Percentiles rank a stretch among this genome's conserved stretches.
These are phyloP conservation scores for Vespertilio murinus DNA, from an alignment of 2,797 vertebrate species.

Conservation along the genomic window DNA sequence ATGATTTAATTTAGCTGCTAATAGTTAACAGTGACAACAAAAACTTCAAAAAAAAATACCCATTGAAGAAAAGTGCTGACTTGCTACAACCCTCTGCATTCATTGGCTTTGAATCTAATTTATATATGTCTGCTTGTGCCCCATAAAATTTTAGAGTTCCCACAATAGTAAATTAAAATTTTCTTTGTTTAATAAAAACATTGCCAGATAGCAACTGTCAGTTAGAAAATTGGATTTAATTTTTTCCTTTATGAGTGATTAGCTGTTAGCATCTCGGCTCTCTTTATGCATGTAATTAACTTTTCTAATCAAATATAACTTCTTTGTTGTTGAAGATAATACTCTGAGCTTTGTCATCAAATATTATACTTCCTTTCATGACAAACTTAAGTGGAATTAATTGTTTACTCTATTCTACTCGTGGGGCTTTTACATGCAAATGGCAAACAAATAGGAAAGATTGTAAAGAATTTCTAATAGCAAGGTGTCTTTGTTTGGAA, in stretches of 20 bases:
- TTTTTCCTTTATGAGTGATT: conserved; percentile 89
- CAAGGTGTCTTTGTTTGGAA: conserved; percentile 15
- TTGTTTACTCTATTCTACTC: background rate
- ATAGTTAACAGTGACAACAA: conserved; percentile 41
- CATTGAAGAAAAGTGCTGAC: conserved; percentile 60
- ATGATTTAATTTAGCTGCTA: conserved; percentile 61
- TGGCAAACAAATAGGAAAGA: conserved; percentile 36
- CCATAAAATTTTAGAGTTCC: conserved; percentile 57
- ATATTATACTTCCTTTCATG: conserved; percentile 57
- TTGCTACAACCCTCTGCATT: background rate
- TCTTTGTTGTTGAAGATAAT: conserved; percentile 45
- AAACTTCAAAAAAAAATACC: background rate
- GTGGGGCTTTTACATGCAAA: conserved; percentile 28
- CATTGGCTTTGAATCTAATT: conserved; percentile 56
- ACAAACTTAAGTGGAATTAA: conserved; percentile 60
- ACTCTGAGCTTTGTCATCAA: conserved; percentile 62
- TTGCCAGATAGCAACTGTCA: conserved; percentile 74
- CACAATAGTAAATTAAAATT: conserved; percentile 81
- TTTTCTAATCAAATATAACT: conserved; percentile 71
- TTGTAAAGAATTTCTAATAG: background rate
- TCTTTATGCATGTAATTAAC: conserved; percentile 87
- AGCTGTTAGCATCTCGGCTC: conserved; percentile 85
- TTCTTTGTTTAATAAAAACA: conserved; percentile 83
- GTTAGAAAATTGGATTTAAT: conserved; percentile 82
- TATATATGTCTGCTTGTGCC: conserved; percentile 33